Evolutionary conservation across 1,140 invertebrate species (phyloP), one percentile per base, ranked within the genome.

Genomic region (Sinonovacula constricta): DNA sequence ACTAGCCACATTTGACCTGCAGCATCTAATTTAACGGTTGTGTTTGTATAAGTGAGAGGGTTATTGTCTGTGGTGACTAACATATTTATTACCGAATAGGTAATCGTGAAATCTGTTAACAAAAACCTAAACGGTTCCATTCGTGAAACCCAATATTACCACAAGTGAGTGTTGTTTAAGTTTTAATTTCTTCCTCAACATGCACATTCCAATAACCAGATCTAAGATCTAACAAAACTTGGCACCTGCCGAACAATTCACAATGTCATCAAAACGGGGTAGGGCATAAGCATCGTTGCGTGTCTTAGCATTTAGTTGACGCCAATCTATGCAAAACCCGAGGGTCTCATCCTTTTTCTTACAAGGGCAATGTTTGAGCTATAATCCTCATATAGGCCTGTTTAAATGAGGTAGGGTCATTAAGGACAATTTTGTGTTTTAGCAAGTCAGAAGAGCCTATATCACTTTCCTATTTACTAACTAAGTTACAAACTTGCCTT

Each of bases 101-200:
- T n/a, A n/a, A n/a, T n/a, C n/a, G n/a, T n/a, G n/a, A n/a, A n/a
- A n/a, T n/a, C n/a, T 34, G 45, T 14, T 49, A n/a, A 2, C 62
- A 34, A n/a, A 66, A 66, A 3, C 36, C 63, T 45, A 66, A 49
- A 3, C 39, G 4, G 2, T 67, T 67, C 5, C 51, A 80, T 53
- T 83, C 60, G 45, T 31, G 78, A 18, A 83, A 45, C 22, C 74
- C 69, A 0, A 68, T 36, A 53, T 36, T 68, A 7, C 63, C 63
- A 51, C 63, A 75, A 3, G 70, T 54, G 72, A 84, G 82, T 3
- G 78, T 81, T 2, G 92, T 92, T 62, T 90, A 88, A 45, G 89
- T 59, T 18, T 78, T 83, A 60, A 88, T 86, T 5, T 82, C 68
- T 18, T 75, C 26, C n/a, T 88, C 57, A 15, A n/a, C n/a, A n/a